These are phyloP conservation scores for Dioctria rufipes DNA, from an alignment of 2,888 invertebrate genomes.

Conservation along the genomic window DNA sequence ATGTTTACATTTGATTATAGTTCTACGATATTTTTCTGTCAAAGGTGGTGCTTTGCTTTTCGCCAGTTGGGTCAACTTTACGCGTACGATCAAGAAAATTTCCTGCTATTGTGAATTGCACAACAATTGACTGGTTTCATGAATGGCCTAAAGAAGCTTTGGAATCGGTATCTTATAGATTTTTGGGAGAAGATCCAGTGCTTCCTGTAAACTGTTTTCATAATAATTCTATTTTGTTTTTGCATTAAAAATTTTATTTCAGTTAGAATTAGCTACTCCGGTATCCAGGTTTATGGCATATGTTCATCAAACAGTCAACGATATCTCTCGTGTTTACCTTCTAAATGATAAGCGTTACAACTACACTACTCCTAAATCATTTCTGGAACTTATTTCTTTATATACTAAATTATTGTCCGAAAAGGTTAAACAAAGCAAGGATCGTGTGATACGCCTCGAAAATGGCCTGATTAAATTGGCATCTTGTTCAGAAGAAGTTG, in stretches of 20 bases:
- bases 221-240: neutral
- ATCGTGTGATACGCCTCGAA: conserved; percentile 85
- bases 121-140: conserved; percentile 96
- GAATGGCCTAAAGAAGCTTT: conserved; percentile 96
- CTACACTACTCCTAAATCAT: conserved; percentile 97
- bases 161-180: conserved; percentile 88
- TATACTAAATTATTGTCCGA: conserved; percentile 81
- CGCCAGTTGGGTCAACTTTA: conserved; percentile 92
- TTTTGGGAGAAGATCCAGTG: conserved; percentile 82
- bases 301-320: conserved; percentile 90
- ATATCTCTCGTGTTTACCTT: conserved; percentile 85
- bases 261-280: conserved; percentile 75
- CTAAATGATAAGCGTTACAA: conserved; percentile 91
- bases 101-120: conserved; percentile 93
- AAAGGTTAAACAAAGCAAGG: conserved; percentile 79
- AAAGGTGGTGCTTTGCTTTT: conserved; percentile 89
- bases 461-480: conserved; percentile 91
- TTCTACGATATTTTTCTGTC: neutral
- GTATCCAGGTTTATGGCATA: conserved; percentile 92
- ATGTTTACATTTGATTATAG: neutral
- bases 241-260: conserved; percentile 54
- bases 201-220: conserved; percentile 60
- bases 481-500: conserved; percentile 88
- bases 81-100: conserved; percentile 91
- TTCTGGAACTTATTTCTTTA: conserved; percentile 91